These are phyloP conservation scores for Bibio marci DNA, from an alignment of 2,888 invertebrate genomes.

Conservation along the genomic window DNA sequence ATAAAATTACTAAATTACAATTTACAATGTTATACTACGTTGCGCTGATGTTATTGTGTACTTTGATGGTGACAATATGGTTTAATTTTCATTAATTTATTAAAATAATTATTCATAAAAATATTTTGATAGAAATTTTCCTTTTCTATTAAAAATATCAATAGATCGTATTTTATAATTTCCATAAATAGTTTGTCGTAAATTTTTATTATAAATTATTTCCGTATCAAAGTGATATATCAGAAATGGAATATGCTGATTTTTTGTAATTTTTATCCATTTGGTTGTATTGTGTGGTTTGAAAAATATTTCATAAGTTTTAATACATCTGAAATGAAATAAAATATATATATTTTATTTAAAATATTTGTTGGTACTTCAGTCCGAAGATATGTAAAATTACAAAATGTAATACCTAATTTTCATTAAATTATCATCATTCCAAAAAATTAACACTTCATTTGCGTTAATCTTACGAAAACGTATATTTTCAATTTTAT, in stretches of 20 bases:
- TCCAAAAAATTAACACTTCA: conserved; percentile 34
- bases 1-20: too few relatives aligned
- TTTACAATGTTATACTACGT: too few relatives aligned
- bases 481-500: conserved; percentile 22
- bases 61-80: too few relatives aligned
- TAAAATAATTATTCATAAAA: conserved; percentile 3
- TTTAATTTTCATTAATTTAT: too few relatives aligned
- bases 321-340: conserved; percentile 21
- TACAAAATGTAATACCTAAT: background rate
- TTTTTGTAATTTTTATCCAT: conserved; percentile 18
- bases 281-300: conserved; percentile 5
- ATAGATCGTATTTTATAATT: conserved; percentile 23
- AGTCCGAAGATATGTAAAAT: too few relatives aligned
- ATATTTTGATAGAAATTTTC: conserved; percentile 18
- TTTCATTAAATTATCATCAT: conserved; percentile 15
- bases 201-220: too few relatives aligned
- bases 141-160: conserved; percentile 21
- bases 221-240: conserved; percentile 21
- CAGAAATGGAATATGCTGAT: conserved; percentile 24
- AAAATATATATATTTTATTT: conserved; percentile 11
- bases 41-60: too few relatives aligned
- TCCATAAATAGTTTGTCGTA: conserved; percentile 18
- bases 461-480: conserved; percentile 26
- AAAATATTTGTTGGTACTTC: background rate
- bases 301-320: conserved; percentile 28